Conservation (phyloP, 2,888 invertebrate genomes). For the Apamea epomidion region DNA sequence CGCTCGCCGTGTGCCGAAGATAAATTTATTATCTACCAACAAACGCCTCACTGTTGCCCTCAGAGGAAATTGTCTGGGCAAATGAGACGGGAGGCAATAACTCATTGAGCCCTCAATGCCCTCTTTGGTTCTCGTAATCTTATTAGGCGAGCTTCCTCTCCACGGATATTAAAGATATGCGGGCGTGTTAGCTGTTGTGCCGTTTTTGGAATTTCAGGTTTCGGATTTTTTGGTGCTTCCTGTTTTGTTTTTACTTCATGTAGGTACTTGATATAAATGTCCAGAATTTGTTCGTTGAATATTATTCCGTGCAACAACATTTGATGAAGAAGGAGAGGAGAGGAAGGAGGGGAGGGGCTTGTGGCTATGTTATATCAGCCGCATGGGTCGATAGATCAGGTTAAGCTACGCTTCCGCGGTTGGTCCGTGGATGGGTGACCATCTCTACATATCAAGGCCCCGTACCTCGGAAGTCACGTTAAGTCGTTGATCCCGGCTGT, state of each 20-base stretch:
- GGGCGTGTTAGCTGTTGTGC: constrained; percentile 64
- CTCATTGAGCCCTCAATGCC: constrained; percentile 81
- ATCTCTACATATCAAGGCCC: background rate
- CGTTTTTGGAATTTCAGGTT: constrained; percentile 57
- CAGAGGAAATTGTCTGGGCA: constrained; percentile 87
- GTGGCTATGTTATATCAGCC: too few species aligned
- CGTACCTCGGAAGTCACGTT: background rate
- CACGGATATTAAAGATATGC: constrained; percentile 72
- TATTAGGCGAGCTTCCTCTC: constrained; percentile 76
- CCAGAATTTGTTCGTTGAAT: background rate
- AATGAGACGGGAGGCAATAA: constrained; percentile 85
- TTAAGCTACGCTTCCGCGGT: background rate
- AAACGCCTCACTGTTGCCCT: constrained; percentile 82
- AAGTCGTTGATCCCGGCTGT: background rate
- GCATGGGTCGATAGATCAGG: background rate
- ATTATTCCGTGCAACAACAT: background rate
- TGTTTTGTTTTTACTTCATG: constrained; percentile 38
- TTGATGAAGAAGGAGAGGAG: too few species aligned
- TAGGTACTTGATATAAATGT: background rate
- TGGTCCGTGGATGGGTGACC: background rate
- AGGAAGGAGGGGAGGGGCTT: too few species aligned
- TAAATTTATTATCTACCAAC: constrained; percentile 83
- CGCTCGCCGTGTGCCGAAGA: constrained; percentile 73
- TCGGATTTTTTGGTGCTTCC: constrained; percentile 51
- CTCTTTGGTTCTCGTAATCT: constrained; percentile 80